A percentile compares a stretch with the other conserved stretches of the same genome.
Evolutionary conservation across 2,113 vertebrate species (phyloP).

Genomic region (Callospermophilus lateralis): DNA sequence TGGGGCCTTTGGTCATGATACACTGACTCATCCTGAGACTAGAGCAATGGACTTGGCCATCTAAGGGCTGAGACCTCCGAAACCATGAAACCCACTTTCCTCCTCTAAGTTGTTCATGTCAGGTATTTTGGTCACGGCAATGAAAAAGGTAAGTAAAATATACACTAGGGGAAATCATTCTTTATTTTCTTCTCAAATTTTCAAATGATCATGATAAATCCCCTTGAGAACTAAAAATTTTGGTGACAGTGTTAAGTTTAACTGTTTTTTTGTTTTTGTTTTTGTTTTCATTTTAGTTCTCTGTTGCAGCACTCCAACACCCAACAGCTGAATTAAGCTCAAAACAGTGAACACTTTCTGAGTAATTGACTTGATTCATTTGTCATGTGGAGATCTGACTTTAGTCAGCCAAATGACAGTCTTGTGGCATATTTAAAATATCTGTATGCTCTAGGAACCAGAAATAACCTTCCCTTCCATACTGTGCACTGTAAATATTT

Average conservation of each 20-base stretch:
- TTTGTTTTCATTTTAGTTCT: neutral
- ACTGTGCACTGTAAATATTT: slow-evolving; percentile 40
- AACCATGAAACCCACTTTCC: no score
- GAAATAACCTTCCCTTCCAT: slow-evolving; percentile 43
- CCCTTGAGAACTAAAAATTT: neutral
- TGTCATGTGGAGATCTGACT: slow-evolving; percentile 26
- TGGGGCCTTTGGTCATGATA: no score
- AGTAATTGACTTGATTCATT: neutral
- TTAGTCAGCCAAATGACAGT: slow-evolving; percentile 17
- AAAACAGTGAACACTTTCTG: slow-evolving; percentile 24
- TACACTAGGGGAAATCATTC: neutral
- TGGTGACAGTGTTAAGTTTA: neutral
- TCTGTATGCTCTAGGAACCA: slow-evolving; percentile 3
- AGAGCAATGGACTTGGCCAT: no score
- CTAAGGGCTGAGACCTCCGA: no score
- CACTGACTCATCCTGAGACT: no score
- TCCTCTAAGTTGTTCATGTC: no score
- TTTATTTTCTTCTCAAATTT: slow-evolving; percentile 12
- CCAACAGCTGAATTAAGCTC: slow-evolving; percentile 2
- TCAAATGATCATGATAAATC: neutral
- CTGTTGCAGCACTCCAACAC: neutral
- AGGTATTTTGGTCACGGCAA: no score
- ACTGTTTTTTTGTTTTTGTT: neutral
- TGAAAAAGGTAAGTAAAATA: no score
- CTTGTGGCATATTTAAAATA: slow-evolving; percentile 26